Percentiles rank a stretch among this genome's conserved stretches.
Conservation (phyloP, 2,888 invertebrate genomes). For the Adela reaumurella region DNA sequence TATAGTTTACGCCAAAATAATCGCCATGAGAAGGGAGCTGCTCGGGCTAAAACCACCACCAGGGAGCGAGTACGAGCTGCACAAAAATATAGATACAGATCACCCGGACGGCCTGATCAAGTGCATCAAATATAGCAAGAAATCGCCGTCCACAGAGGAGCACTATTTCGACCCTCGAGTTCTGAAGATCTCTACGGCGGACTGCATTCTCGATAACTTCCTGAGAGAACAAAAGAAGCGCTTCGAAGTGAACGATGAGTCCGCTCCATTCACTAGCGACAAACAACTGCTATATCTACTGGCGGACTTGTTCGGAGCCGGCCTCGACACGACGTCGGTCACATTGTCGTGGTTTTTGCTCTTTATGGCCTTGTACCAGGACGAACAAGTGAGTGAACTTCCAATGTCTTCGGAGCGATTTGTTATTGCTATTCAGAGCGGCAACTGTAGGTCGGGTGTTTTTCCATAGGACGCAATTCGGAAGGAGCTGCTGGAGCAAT, state of each 20-base stretch:
- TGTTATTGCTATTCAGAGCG: constrained; percentile 2
- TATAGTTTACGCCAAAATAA: constrained; percentile 64
- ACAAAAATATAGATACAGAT: constrained; percentile 28
- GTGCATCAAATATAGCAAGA: constrained; percentile 41
- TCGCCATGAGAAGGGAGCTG: constrained; percentile 51
- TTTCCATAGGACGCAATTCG: constrained; percentile 55
- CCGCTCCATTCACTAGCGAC: constrained; percentile 54
- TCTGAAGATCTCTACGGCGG: constrained; percentile 35
- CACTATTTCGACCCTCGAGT: constrained; percentile 42
- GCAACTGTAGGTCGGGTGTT: constrained; percentile 1
- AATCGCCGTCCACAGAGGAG: constrained; percentile 24
- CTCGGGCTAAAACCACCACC: constrained; percentile 24
- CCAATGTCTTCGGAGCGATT: not conserved
- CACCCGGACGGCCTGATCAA: constrained; percentile 39
- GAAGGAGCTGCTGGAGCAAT: constrained; percentile 47
- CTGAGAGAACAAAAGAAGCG: constrained; percentile 57
- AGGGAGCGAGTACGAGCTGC: constrained; percentile 27
- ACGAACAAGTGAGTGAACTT: constrained; percentile 52
- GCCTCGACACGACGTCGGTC: constrained; percentile 77
- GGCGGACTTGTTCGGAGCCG: constrained; percentile 83
- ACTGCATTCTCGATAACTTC: constrained; percentile 63
- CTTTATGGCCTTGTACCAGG: constrained; percentile 67
- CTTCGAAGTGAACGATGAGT: constrained; percentile 31
- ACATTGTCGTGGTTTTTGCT: constrained; percentile 80
- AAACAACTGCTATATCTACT: constrained; percentile 71